Evolutionary conservation across 2,888 invertebrate species (phyloP), one percentile per base, ranked within the genome.

Genomic region (Anarsia innoxiella): DNA sequence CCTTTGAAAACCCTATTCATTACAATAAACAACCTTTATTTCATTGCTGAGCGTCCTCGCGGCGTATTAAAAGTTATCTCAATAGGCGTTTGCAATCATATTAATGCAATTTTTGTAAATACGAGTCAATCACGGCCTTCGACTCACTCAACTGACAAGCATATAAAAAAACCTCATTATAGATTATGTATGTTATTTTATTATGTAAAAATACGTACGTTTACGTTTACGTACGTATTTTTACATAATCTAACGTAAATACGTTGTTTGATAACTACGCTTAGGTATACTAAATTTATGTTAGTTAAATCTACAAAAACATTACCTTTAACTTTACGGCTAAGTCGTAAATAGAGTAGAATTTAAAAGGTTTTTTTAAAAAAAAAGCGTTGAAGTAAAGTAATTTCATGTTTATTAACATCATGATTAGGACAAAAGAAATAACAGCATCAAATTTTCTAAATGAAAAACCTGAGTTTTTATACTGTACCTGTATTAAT

Each of bases 371-470:
- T n/a, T n/a, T n/a, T n/a, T n/a, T n/a, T n/a, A 4, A 23, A 23
- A 31, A 11, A 31, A 19, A 19, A 8, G 8, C 3, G 8, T 31
- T 38, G n/a, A n/a, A 34, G 53, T 57, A 50, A 70, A 69, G 68
- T 77, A 71, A 72, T 68, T 66, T 62, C 78, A 71, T 74, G 68
- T 83, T 80, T 82, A 83, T 79, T 82, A 70, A 77, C 77, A 71
- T 75, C 75, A 76, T 79, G 77, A 83, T 80, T 74, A 71, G 61
- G 70, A 71, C 60, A 72, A 75, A 76, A 71, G 63, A 77, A 70
- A 62, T 76, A 82, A 83, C 76, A 74, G 69, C 71, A 65, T 77
- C 72, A 74, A 77, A 74, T 62, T 67, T 76, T 66, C 59, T 70
- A 74, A 79, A 74, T 63, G 51, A 72, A 69, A 71, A 66, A 45